Evolutionary conservation across 92 coral and sea anemone species (phyloP).

Genomic region (Micromussa lordhowensis): DNA sequence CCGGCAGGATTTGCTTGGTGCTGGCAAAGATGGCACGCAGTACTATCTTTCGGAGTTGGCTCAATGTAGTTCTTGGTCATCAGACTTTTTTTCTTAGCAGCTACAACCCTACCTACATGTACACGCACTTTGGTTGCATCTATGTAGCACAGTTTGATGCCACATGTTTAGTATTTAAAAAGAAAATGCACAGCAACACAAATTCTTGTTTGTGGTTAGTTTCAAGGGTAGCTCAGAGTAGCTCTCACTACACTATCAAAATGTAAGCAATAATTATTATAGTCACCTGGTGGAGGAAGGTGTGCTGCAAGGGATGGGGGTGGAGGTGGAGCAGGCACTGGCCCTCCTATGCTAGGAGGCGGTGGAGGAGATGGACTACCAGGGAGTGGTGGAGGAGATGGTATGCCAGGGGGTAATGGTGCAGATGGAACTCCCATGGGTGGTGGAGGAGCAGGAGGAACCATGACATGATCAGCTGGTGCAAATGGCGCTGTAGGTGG

Average conservation of each 20-base stretch:
- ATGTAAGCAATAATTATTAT: neutral
- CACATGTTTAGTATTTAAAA: neutral
- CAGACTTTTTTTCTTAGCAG: too few species aligned
- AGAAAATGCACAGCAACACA: neutral
- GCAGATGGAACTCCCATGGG: slow-evolving; percentile 63
- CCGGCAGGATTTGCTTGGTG: neutral
- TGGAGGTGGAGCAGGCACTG: slow-evolving; percentile 56
- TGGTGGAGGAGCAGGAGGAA: slow-evolving; percentile 94
- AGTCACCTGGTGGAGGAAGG: slow-evolving; percentile 66
- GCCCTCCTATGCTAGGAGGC: slow-evolving; percentile 20
- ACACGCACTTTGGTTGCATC: too few species aligned
- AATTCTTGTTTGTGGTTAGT: neutral
- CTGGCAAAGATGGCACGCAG: neutral
- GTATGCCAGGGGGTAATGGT: slow-evolving; percentile 42
- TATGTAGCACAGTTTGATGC: neutral
- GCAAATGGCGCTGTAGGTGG: slow-evolving; percentile 60
- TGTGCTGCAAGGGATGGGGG: slow-evolving; percentile 56
- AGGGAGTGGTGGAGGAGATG: slow-evolving; percentile 38
- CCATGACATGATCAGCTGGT: slow-evolving; percentile 63
- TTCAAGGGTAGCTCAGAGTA: too few species aligned
- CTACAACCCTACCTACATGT: too few species aligned
- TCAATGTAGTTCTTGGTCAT: too few species aligned
- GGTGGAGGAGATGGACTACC: slow-evolving; percentile 41
- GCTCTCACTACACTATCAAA: too few species aligned
- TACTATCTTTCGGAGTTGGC: neutral